Evolutionary conservation across 2,797 vertebrate species (phyloP).

Genomic region (Hypotaenidia philippensis): DNA sequence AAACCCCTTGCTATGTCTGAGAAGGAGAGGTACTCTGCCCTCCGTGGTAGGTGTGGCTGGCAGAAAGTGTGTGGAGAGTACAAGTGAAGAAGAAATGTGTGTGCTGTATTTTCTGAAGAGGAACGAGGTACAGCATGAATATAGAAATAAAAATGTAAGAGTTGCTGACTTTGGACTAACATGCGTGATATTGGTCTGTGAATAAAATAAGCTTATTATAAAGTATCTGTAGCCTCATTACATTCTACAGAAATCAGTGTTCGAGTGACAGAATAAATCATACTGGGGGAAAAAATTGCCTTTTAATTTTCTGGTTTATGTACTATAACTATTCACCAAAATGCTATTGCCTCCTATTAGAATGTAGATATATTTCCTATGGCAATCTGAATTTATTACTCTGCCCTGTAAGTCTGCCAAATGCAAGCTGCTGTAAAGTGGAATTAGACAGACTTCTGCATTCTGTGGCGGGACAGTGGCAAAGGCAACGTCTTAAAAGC

Average conservation of each 20-base stretch:
- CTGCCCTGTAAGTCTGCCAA: constrained; percentile 17
- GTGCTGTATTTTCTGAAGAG: constrained; percentile 15
- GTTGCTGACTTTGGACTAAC: not conserved
- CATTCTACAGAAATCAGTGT: not conserved
- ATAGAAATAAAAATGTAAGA: not conserved
- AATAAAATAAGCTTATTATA: not conserved
- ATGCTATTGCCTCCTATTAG: not conserved
- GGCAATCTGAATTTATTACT: constrained; percentile 38
- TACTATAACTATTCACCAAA: constrained; percentile 6
- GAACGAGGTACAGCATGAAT: not conserved
- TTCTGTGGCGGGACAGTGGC: not conserved
- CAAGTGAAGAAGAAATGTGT: not conserved
- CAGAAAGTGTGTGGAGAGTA: not conserved
- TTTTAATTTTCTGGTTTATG: constrained; percentile 1
- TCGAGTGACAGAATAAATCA: not conserved
- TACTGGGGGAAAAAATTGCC: not conserved
- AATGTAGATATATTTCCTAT: not conserved
- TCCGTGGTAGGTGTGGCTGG: not conserved
- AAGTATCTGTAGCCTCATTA: not conserved
- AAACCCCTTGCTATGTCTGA: not conserved
- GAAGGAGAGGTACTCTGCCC: constrained; percentile 31
- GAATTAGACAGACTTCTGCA: not conserved
- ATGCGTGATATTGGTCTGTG: not conserved
- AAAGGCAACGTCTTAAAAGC: not conserved
- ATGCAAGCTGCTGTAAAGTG: not conserved